Conservation (phyloP, 2,797 vertebrate species). For the Neostethus bicornis region DNA sequence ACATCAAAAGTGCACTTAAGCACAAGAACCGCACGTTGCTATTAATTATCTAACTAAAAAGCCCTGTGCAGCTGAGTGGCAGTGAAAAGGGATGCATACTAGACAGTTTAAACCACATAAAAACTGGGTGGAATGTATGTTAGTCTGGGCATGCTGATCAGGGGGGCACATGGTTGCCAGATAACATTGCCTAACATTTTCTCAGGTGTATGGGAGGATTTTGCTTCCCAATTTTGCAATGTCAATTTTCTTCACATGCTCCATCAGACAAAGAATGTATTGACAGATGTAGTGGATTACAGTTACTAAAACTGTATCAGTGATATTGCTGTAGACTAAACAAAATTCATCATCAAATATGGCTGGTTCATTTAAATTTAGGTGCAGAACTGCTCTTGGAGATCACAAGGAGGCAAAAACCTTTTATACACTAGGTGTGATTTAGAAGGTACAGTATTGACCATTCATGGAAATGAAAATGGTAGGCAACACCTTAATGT, state of each 20-base stretch:
- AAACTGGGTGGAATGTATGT: conserved; percentile 84
- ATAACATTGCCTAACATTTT: conserved; percentile 63
- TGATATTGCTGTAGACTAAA: neutral
- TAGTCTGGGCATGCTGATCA: conserved; percentile 82
- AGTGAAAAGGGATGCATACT: conserved; percentile 44
- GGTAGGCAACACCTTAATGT: no score
- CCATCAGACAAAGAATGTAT: neutral
- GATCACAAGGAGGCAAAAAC: no score
- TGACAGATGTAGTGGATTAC: no score
- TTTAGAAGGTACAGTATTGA: neutral
- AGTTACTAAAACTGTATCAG: neutral
- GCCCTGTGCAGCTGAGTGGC: conserved; percentile 30
- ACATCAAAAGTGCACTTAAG: conserved; percentile 43
- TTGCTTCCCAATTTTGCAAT: conserved; percentile 28
- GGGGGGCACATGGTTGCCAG: conserved; percentile 69
- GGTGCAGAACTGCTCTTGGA: neutral
- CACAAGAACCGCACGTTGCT: conserved; percentile 37
- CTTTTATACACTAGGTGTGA: neutral
- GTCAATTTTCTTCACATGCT: neutral
- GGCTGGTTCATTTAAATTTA: neutral
- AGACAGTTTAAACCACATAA: conserved; percentile 67
- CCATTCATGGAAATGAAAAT: neutral
- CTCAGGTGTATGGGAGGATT: conserved; percentile 16
- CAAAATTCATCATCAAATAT: neutral
- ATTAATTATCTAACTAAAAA: conserved; percentile 48